phyloP scores from a whole-genome alignment of 2,113 vertebrate genomes.

The Steatornis caripensis region DNA sequence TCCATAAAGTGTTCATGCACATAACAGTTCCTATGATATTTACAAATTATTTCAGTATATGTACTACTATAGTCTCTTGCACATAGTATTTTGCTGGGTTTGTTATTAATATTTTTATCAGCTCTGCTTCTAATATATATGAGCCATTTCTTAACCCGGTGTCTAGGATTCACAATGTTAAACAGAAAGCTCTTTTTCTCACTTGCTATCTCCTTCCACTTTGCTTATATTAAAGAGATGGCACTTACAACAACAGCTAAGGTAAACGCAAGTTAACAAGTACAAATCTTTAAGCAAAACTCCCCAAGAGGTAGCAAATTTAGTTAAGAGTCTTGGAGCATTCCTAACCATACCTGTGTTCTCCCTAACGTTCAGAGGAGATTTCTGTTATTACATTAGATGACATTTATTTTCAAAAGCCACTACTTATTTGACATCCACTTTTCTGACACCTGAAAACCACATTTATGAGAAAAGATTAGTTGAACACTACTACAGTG shows the following conservation, averaged over 20 bases:
- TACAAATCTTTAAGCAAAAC: conserved; percentile 8
- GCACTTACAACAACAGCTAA: background rate
- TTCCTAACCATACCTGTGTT: background rate
- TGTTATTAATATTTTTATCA: background rate
- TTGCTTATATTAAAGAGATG: background rate
- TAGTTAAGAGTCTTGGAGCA: background rate
- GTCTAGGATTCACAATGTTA: background rate
- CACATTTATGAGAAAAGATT: background rate
- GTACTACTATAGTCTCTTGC: background rate
- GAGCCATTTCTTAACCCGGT: background rate
- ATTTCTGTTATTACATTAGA: background rate
- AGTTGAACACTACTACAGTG: background rate
- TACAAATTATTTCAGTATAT: background rate
- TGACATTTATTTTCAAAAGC: background rate
- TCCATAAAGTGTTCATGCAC: background rate
- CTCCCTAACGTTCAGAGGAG: background rate
- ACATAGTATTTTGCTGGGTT: background rate
- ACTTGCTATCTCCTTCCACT: background rate
- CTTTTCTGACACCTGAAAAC: background rate
- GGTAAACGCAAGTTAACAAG: conserved; percentile 17
- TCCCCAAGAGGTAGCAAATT: background rate
- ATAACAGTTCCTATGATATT: background rate
- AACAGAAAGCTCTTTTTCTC: background rate
- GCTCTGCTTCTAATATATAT: background rate
- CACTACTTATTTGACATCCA: background rate